Evolutionary conservation across 2,888 invertebrate species (phyloP).

Genomic region (Drosophila algonquin): DNA sequence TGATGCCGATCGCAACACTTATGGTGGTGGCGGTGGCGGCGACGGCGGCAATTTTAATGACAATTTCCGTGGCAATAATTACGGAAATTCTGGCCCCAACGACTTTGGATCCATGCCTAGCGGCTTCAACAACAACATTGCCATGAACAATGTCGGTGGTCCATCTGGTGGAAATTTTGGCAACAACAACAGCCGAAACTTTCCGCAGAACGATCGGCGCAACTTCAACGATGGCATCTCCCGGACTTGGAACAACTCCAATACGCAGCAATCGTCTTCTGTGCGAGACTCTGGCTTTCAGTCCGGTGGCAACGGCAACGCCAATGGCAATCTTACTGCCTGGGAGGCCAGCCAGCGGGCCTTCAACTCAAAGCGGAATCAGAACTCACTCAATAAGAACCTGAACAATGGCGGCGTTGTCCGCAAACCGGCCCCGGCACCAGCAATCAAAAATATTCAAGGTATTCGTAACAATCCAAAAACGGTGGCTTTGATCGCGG

Average conservation of each 20-base stretch:
- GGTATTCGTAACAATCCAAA: constrained; percentile 30
- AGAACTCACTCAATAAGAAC: constrained; percentile 22
- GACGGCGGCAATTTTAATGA: constrained; percentile 40
- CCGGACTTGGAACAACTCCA: constrained; percentile 29
- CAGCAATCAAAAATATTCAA: constrained; percentile 14
- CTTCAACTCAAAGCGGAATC: constrained; percentile 30
- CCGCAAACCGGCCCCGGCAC: constrained; percentile 18
- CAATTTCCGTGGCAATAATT: constrained; percentile 32
- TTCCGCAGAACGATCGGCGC: neutral
- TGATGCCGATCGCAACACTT: constrained; percentile 19
- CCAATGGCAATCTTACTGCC: neutral
- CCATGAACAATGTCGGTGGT: constrained; percentile 17
- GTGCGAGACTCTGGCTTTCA: constrained; percentile 24
- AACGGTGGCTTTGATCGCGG: constrained; percentile 6
- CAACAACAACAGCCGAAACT: constrained; percentile 10
- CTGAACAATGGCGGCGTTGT: constrained; percentile 25
- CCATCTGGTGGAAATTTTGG: constrained; percentile 2
- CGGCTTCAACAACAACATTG: constrained; percentile 27
- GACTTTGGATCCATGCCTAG: constrained; percentile 20
- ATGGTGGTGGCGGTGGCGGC: constrained; percentile 16
- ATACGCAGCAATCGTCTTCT: constrained; percentile 13
- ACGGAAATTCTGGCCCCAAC: constrained; percentile 1
- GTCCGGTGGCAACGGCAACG: constrained; percentile 9
- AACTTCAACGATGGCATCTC: constrained; percentile 20
- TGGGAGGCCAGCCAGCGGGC: constrained; percentile 38